These are phyloP conservation scores for Rattus norvegicus DNA, from an alignment of 2,113 vertebrate genomes.

Conservation along the genomic window GRCr8 NC_086019.1:10696001-10696500, in stretches of 20 bases:
- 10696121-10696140: conserved; percentile 96
- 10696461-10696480: fast-evolving
- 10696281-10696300: conserved; percentile 10
- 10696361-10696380: not conserved
- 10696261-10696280: not conserved
- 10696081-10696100: conserved; percentile 94
- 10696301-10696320: conserved; percentile 26
- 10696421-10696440: not conserved
- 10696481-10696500: not conserved
- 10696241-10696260: not conserved
- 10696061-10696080: conserved; percentile 95
- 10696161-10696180: conserved; percentile 86
- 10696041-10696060: conserved; percentile 95
- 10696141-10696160: conserved; percentile 92
- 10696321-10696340: conserved; percentile 27
- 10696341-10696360: not conserved
- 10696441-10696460: not conserved
- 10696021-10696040: conserved; percentile 96
- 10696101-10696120: conserved; percentile 91
- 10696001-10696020: conserved; percentile 94
- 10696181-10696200: conserved; percentile 91
- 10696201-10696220: conserved; percentile 76
- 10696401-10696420: not conserved
- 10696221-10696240: conserved; percentile 19
- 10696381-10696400: not conserved